Base-by-base conservation (phyloP, 1,140 invertebrate genomes). In the Battus philenor region DNA sequence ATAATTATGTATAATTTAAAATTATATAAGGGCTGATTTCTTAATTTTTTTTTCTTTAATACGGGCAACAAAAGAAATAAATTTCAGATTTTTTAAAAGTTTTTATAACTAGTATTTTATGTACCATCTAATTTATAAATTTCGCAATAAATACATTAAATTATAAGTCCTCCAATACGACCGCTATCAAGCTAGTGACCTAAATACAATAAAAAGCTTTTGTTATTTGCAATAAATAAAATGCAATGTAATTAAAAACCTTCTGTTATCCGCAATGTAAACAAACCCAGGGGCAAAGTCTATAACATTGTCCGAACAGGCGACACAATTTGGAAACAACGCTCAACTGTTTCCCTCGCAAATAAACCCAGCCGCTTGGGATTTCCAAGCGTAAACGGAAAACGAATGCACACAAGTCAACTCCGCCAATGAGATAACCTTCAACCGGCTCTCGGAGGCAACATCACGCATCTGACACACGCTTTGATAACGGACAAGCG, bases 331-430 rank as follows among this genome's bases (percentile, higher is more conserved):
- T 59, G 38, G 47, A 45, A 56, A 64, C 29, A 48, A 48, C 38
- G 39, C 41, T 12, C 44, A 34, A 44, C 50, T 55, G 38, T 41
- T 59, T 74, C 60, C 68, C 68, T 62, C 61, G 4, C 26, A 62
- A 50, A 63, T 58, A 65, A 62, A 66, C 47, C 55, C 54, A 54
- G 39, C 51, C 31, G 45, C 44, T 44, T 47, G 66, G 70, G 70
- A 68, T 65, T 63, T 68, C 64, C 70, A 30, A 54, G 20, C 18
- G 30, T 27, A 30, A 30, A 44, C 53, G 63, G 58, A 62, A 52
- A 60, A 66, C 47, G 62, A 54, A 47, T 50, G 44, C 26, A 62
- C 59, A 30, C 69, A 62, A 44, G 57, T 51, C 47, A 6, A 29
- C 30, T 52, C n/a, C 39, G 3, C 2, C 3, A 17, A 50, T 49